Percentiles rank a stretch among this genome's conserved stretches.
Evolutionary conservation across 2,113 vertebrate species (phyloP).

Genomic region (Ictidomys tridecemlineatus): DNA sequence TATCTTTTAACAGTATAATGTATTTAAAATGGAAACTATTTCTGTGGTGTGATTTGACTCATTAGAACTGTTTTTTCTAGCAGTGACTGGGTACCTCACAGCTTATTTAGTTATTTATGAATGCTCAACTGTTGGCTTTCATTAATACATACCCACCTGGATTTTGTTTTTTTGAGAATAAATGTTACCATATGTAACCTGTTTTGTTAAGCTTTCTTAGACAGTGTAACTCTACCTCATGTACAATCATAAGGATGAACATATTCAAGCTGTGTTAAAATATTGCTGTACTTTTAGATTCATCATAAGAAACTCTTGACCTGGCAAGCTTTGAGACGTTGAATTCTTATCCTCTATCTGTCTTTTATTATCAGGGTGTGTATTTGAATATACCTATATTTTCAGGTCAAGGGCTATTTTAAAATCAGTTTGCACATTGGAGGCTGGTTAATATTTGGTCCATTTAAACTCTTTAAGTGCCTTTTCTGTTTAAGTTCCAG

Average conservation of each 20-base stretch:
- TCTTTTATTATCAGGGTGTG: slow-evolving; percentile 74
- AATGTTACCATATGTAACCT: background rate
- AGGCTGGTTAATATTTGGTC: slow-evolving; percentile 78
- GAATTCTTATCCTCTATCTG: slow-evolving; percentile 51
- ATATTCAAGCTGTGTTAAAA: background rate
- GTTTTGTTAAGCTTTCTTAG: background rate
- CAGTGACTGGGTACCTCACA: background rate
- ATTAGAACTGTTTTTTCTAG: background rate
- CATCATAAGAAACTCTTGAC: slow-evolving; percentile 16
- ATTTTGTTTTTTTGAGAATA: slow-evolving; percentile 51
- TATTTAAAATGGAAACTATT: slow-evolving; percentile 47
- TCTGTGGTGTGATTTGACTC: slow-evolving; percentile 27
- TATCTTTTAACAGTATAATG: slow-evolving; percentile 5
- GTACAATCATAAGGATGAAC: background rate
- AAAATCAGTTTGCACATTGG: slow-evolving; percentile 60
- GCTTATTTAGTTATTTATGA: slow-evolving; percentile 44
- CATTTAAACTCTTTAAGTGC: slow-evolving; percentile 47
- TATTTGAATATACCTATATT: slow-evolving; percentile 71
- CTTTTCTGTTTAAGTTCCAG: slow-evolving; percentile 37
- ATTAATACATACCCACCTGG: background rate
- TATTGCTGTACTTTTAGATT: background rate
- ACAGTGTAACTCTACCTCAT: no score
- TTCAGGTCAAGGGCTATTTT: slow-evolving; percentile 80
- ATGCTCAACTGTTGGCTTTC: background rate
- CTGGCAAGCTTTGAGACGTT: background rate